Percentiles rank a stretch among this genome's conserved stretches.
phyloP scores from a whole-genome alignment of 2,113 vertebrate genomes.

The Australoheros scitulus region DNA sequence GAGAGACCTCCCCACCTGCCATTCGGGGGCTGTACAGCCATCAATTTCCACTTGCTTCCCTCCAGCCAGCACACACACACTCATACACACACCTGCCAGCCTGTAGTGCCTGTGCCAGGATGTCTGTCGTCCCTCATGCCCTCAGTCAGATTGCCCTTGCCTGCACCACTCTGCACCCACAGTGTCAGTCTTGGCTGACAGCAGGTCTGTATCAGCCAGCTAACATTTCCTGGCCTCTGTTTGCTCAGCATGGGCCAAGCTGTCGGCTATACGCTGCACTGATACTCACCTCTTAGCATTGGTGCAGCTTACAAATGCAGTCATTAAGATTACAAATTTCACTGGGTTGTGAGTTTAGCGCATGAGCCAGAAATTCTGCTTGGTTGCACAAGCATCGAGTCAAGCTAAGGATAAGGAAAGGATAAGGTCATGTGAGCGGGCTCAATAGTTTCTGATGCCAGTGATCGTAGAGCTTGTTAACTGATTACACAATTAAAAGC shows the following conservation, averaged over 20 bases:
- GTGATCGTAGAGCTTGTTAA: not conserved
- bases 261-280: not conserved
- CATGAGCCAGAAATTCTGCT: conserved; percentile 5
- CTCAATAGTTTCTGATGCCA: not conserved
- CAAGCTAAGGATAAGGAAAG: not conserved
- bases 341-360: not conserved
- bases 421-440: not conserved
- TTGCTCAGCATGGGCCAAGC: conserved; percentile 31
- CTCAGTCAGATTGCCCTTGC: conserved; percentile 53
- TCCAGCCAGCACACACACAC: conserved; percentile 21
- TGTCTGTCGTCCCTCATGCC: conserved; percentile 44
- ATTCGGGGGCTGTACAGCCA: conserved; percentile 39
- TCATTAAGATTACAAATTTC: conserved; percentile 33
- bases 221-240: conserved; percentile 54
- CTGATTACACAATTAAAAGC: not conserved
- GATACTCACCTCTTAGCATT: conserved; percentile 27
- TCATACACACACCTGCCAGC: conserved; percentile 38
- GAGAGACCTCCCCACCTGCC: conserved; percentile 40
- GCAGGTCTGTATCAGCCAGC: conserved; percentile 50
- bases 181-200: conserved; percentile 55
- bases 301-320: conserved; percentile 25
- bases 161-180: conserved; percentile 27
- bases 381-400: not conserved
- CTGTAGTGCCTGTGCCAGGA: conserved; percentile 53
- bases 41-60: conserved; percentile 46